Base-by-base conservation (phyloP, 2,797 vertebrate species). In the Sitta carolinensis region DNA sequence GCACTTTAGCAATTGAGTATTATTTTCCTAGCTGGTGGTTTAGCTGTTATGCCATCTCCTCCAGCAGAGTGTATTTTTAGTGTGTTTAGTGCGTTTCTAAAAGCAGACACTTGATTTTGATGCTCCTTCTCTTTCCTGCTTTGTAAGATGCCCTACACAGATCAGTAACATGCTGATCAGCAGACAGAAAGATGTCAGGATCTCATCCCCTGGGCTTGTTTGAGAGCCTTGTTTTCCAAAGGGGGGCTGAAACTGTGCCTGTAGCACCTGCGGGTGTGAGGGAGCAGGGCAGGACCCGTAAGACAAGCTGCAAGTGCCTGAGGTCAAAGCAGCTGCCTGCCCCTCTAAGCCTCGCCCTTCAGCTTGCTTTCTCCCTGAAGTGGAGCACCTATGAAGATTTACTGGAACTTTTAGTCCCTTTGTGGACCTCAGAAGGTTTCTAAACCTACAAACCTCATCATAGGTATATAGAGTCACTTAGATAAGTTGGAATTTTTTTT, bases 21-120 rank as follows among this genome's bases (percentile, higher is more conserved):
- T 94, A 83, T 87, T 95, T 93, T 91, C 87, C 61, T 91, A 58
- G 89, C 87, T 90, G 89, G 81, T 94, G 89, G 92, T 77, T 96
- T 79, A 70, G 58, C 81, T 94, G 84, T 93, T 94, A 81, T 94
- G 90, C 90, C 54, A 70, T 93, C 92, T 90, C 21, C 50, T 79
- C 78, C 32, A 91, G 75, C 68, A 72, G 63, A 61, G 22, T 19
- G 8, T 89, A 89, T 92, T 97, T 96, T 94, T 87, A 93, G 84
- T 62, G 79, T 68, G 78, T 92, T 93, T 85, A 93, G 81, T 77
- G 76, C 5, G 11, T 83, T 96, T 95, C 92, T 92, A 90, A 94
- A 95, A 90, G 68, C 77, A 70, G 92, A 29, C 70, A 58, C 62
- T 83, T 92, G 84, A 80, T 92, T 83, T 86, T 90, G 90, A 72